Percentiles rank a stretch among this genome's conserved stretches.
Conservation (phyloP, 1,140 invertebrate species). For the Proctacanthus coquilletti region DNA sequence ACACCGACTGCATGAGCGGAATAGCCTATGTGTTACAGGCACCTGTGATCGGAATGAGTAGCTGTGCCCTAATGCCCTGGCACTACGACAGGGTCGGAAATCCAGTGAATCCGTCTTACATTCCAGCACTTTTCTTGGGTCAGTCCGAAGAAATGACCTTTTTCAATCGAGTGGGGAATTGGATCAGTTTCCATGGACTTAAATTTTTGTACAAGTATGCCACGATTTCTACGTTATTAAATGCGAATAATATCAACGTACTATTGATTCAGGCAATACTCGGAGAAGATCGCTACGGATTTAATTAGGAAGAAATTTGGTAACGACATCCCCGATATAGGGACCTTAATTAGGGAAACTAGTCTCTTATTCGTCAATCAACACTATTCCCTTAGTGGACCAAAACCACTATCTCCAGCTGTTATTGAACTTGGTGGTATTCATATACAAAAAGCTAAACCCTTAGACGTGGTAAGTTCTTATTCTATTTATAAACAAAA, state of each 20-base stretch:
- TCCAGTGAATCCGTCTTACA: constrained; percentile 38
- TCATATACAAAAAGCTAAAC: constrained; percentile 30
- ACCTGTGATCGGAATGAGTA: constrained; percentile 41
- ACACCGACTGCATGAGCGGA: constrained; percentile 48
- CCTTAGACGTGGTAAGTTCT: constrained; percentile 31
- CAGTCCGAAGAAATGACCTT: constrained; percentile 39
- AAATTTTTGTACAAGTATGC: constrained; percentile 23
- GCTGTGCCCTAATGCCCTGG: constrained; percentile 42
- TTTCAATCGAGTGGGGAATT: constrained; percentile 30
- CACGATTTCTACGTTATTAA: neutral
- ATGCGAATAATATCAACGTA: too few relatives aligned
- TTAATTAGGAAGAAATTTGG: constrained; percentile 29
- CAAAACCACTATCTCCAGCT: constrained; percentile 32
- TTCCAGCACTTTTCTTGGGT: constrained; percentile 36
- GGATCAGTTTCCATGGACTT: constrained; percentile 18
- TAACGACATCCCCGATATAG: constrained; percentile 37
- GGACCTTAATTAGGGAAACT: constrained; percentile 37
- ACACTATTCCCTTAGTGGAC: constrained; percentile 36
- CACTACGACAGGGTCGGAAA: constrained; percentile 37
- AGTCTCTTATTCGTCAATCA: constrained; percentile 42
- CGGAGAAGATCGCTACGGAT: constrained; percentile 10
- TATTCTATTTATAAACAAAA: neutral
- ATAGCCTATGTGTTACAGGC: constrained; percentile 42
- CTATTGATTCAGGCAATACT: constrained; percentile 3
- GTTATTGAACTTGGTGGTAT: constrained; percentile 44